These are phyloP conservation scores for Sciaenops ocellatus DNA, from an alignment of 2,797 vertebrate species.

Conservation along the genomic window DNA sequence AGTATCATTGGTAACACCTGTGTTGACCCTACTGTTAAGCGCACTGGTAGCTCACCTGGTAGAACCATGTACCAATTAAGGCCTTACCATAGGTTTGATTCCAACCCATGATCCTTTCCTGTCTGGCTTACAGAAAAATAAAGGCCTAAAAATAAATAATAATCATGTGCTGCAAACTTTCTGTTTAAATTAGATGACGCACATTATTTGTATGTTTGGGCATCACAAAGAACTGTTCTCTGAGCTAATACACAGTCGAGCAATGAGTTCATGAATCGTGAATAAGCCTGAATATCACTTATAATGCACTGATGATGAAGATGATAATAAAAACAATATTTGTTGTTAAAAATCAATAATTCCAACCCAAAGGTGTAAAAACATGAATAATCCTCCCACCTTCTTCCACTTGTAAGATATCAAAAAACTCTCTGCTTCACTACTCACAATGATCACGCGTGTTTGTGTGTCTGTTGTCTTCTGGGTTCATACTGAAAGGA, in stretches of 20 bases:
- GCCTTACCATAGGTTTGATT: too few species aligned
- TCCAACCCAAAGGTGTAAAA: conserved; percentile 22
- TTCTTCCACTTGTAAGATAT: conserved; percentile 17
- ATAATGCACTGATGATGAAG: conserved; percentile 15
- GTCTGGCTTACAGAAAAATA: too few species aligned
- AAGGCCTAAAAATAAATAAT: too few species aligned
- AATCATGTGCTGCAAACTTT: neutral
- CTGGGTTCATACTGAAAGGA: conserved; percentile 42
- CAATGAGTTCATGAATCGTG: neutral
- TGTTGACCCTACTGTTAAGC: too few species aligned
- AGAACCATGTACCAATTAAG: too few species aligned
- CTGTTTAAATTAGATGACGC: neutral
- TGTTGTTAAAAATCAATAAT: conserved; percentile 32
- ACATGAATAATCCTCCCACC: conserved; percentile 37
- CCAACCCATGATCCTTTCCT: too few species aligned
- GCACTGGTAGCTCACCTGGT: too few species aligned
- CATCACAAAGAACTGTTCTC: neutral
- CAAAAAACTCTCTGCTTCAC: conserved; percentile 23
- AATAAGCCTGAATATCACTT: conserved; percentile 22
- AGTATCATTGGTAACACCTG: too few species aligned
- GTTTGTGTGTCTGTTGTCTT: conserved; percentile 34
- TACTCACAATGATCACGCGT: conserved; percentile 26
- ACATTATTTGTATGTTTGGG: neutral
- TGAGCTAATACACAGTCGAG: neutral
- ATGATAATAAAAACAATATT: conserved; percentile 7